phyloP scores from a whole-genome alignment of 2,888 invertebrate species.

The Xestia sexstrigata region DNA sequence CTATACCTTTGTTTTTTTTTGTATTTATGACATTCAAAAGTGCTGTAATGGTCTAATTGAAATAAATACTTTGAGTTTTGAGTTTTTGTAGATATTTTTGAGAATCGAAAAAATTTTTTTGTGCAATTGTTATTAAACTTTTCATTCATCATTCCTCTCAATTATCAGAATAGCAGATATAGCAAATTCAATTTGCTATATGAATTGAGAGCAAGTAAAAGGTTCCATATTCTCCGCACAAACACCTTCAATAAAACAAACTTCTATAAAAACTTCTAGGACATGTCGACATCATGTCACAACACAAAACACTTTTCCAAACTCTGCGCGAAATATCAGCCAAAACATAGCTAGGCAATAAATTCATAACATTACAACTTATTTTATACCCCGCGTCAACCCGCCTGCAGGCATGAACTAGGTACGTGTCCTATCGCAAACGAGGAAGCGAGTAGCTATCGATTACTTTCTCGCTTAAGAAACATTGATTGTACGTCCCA shows the following conservation, averaged over 20 bases:
- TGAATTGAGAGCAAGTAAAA: background rate
- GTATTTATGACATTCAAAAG: too few species aligned
- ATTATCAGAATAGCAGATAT: too few species aligned
- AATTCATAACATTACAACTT: constrained; percentile 38
- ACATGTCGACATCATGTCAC: background rate
- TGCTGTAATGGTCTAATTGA: too few species aligned
- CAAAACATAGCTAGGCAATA: constrained; percentile 22
- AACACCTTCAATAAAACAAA: constrained; percentile 25
- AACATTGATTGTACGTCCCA: background rate
- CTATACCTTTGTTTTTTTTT: too few species aligned
- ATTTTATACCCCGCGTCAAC: constrained; percentile 25
- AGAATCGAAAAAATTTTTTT: too few species aligned
- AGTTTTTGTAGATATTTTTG: too few species aligned
- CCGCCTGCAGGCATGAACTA: constrained; percentile 23
- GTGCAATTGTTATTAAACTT: background rate
- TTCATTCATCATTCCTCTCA: background rate
- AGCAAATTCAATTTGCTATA: background rate
- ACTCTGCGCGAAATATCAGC: constrained; percentile 6
- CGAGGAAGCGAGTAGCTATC: background rate
- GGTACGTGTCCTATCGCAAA: background rate
- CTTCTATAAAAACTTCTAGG: constrained; percentile 10
- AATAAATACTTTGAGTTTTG: too few species aligned
- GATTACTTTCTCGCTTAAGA: background rate
- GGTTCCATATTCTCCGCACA: background rate
- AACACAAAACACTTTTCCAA: background rate